Percentiles rank a stretch among this genome's conserved stretches.
These are phyloP conservation scores for Ectropis crepuscularia DNA, from an alignment of 2,888 invertebrate species.

Conservation along the genomic window DNA sequence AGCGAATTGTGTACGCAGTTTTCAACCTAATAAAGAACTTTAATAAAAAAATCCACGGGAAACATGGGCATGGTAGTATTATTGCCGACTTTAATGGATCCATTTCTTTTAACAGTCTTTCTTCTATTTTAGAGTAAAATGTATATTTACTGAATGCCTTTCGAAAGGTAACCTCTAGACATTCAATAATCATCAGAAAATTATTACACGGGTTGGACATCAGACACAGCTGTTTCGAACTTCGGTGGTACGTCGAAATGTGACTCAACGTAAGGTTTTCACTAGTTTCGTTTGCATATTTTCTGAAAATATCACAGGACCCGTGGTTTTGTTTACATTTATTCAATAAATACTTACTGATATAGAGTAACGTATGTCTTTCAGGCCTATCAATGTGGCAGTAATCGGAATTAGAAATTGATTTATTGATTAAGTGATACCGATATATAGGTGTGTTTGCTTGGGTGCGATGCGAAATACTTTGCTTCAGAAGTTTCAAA, in stretches of 20 bases:
- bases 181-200: slow-evolving; percentile 20
- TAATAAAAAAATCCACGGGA: slow-evolving; percentile 10
- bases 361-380: slow-evolving; percentile 17
- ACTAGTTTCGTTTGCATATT: slow-evolving; percentile 7
- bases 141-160: neutral
- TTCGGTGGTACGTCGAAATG: slow-evolving; percentile 15
- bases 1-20: slow-evolving; percentile 15
- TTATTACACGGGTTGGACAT: slow-evolving; percentile 13
- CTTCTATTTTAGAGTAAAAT: slow-evolving; percentile 11
- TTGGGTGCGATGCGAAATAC: too few relatives aligned
- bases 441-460: neutral
- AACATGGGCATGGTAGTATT: slow-evolving; percentile 19
- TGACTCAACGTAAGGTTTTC: slow-evolving; percentile 4
- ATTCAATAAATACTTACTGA: slow-evolving; percentile 21
- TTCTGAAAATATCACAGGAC: slow-evolving; percentile 7
- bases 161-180: slow-evolving; percentile 12
- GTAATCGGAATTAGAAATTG: slow-evolving; percentile 2
- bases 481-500: too few relatives aligned
- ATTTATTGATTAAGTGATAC: neutral
- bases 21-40: slow-evolving; percentile 19
- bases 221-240: slow-evolving; percentile 10
- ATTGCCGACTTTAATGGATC: neutral
- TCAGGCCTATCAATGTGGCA: slow-evolving; percentile 13
- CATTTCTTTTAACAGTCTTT: neutral
- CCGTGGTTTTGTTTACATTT: slow-evolving; percentile 20